These are phyloP conservation scores for Orientallactaga sibirica DNA, from an alignment of 2,797 vertebrate species.

Conservation along the genomic window DNA sequence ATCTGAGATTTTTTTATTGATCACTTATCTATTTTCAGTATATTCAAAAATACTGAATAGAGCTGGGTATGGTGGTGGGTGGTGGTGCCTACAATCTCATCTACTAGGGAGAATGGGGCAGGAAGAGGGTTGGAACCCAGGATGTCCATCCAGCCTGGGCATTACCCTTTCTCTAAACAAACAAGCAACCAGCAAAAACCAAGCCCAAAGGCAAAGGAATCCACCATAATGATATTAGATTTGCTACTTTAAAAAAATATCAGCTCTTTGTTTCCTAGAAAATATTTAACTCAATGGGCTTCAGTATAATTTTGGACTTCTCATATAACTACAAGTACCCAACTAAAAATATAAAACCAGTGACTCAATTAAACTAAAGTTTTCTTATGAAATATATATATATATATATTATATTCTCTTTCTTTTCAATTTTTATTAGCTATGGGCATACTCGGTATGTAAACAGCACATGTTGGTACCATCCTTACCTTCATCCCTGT, in stretches of 20 bases:
- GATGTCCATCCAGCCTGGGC: neutral
- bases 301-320: constrained; percentile 1
- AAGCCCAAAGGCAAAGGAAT: neutral
- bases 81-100: rapidly evolving
- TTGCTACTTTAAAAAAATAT: neutral
- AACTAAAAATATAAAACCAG: constrained; percentile 19
- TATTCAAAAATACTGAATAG: neutral
- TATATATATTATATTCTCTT: no score
- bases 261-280: constrained; percentile 2
- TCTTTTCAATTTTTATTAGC: no score
- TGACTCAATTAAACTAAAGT: neutral
- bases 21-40: constrained; percentile 14
- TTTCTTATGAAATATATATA: neutral
- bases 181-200: neutral
- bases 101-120: neutral
- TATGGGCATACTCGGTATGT: no score
- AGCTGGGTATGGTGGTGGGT: neutral
- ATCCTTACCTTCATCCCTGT: no score
- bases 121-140: neutral
- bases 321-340: neutral
- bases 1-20: neutral
- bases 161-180: neutral
- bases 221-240: neutral
- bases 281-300: constrained; percentile 28
- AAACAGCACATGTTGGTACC: no score